Conservation (phyloP, 2,888 invertebrate species). For the Lottia gigantea region DNA sequence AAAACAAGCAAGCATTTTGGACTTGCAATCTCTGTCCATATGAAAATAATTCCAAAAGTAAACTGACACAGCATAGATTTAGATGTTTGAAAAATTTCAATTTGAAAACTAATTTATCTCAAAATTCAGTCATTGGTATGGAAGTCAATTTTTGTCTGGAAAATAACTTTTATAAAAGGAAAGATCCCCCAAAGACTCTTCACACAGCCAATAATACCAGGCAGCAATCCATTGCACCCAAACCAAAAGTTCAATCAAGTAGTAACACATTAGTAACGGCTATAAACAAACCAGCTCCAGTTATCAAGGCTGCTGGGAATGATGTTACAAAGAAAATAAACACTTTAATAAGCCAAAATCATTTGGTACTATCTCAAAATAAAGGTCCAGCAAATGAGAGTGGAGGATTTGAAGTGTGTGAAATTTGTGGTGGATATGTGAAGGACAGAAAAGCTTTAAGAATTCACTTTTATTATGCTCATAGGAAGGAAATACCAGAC, state of each 20-base stretch:
- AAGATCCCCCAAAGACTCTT: constrained; percentile 20
- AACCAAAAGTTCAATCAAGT: constrained; percentile 22
- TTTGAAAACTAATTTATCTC: constrained; percentile 84
- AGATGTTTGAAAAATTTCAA: constrained; percentile 91
- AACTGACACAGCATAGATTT: constrained; percentile 86
- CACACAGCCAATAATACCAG: constrained; percentile 9
- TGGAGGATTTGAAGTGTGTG: constrained; percentile 74
- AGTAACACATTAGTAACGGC: constrained; percentile 14
- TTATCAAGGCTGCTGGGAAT: neutral
- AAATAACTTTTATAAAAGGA: constrained; percentile 51
- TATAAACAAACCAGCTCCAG: neutral
- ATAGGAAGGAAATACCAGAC: constrained; percentile 75
- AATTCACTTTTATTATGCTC: constrained; percentile 98
- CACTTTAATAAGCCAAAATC: constrained; percentile 15
- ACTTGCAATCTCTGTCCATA: constrained; percentile 94
- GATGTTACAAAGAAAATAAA: constrained; percentile 19
- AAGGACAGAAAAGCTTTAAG: constrained; percentile 93
- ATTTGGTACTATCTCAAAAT: constrained; percentile 9
- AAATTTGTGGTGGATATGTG: constrained; percentile 96
- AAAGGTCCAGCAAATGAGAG: constrained; percentile 10
- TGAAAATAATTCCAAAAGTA: constrained; percentile 92
- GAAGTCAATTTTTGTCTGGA: constrained; percentile 59
- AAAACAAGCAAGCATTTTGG: constrained; percentile 86
- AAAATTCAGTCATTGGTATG: constrained; percentile 65
- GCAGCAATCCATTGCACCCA: constrained; percentile 25